These are phyloP conservation scores for Macrobrachium rosenbergii DNA, from an alignment of 1,140 invertebrate genomes.

Conservation along the genomic window DNA sequence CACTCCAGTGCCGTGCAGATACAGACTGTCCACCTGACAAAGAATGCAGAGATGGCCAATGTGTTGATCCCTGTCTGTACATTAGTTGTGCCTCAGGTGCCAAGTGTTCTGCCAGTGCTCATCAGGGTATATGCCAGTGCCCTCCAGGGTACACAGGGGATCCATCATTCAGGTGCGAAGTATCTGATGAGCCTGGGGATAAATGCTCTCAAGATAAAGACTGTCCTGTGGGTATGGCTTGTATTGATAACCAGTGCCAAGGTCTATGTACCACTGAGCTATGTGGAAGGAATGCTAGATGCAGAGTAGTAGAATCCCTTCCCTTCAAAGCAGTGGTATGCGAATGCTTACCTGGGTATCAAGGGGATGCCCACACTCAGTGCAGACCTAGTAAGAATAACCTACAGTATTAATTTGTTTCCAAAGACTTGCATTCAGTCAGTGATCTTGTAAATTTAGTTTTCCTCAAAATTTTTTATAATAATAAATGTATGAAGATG, in stretches of 20 bases:
- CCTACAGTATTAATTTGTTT: background rate
- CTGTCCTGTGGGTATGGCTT: slow-evolving; percentile 68
- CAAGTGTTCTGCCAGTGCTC: slow-evolving; percentile 66
- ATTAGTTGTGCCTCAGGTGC: slow-evolving; percentile 68
- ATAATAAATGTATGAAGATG: too few relatives aligned
- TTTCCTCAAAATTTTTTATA: too few relatives aligned
- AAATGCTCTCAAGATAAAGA: slow-evolving; percentile 68
- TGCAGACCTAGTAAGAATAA: slow-evolving; percentile 80
- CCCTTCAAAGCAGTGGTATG: slow-evolving; percentile 90
- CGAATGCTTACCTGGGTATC: slow-evolving; percentile 83
- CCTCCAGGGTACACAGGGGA: slow-evolving; percentile 70
- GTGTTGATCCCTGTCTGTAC: slow-evolving; percentile 71
- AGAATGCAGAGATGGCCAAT: slow-evolving; percentile 68
- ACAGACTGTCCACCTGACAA: slow-evolving; percentile 68
- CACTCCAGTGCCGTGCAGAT: slow-evolving; percentile 69
- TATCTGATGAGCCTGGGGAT: slow-evolving; percentile 73
- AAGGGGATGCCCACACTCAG: slow-evolving; percentile 77
- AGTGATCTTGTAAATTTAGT: background rate
- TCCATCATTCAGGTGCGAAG: slow-evolving; percentile 78
- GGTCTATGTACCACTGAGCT: slow-evolving; percentile 67
- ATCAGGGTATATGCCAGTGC: slow-evolving; percentile 68
- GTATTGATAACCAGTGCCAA: slow-evolving; percentile 67
- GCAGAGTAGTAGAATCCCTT: slow-evolving; percentile 83
- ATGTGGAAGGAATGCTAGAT: slow-evolving; percentile 68
- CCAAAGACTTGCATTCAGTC: background rate